phyloP scores from a whole-genome alignment of 2,797 vertebrate species.

The Brachyalestes nurse region DNA sequence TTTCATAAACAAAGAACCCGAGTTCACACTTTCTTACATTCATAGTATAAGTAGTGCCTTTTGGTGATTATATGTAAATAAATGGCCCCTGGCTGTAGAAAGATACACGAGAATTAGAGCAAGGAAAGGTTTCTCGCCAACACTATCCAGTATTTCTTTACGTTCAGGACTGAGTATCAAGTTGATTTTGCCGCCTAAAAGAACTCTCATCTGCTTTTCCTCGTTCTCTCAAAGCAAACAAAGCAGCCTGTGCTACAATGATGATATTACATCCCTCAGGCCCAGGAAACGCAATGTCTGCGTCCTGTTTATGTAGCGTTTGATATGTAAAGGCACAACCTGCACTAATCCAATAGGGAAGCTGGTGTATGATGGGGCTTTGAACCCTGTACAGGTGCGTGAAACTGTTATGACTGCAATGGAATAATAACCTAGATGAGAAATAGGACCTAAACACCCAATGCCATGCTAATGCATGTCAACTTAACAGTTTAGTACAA shows the following conservation, averaged over 20 bases:
- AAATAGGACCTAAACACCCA: not conserved
- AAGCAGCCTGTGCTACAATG: not conserved
- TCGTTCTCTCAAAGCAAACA: not conserved
- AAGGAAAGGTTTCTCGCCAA: not conserved
- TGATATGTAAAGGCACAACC: not conserved
- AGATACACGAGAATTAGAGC: not conserved
- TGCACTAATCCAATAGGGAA: not conserved
- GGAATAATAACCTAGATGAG: not conserved
- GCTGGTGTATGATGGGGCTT: not conserved
- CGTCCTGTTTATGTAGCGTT: constrained; percentile 8
- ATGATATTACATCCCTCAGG: not conserved
- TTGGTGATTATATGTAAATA: not conserved
- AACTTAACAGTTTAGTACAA: not conserved
- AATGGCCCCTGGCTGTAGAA: not conserved
- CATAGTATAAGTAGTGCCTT: too few relatives aligned
- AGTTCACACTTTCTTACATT: not conserved
- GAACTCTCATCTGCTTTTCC: not conserved
- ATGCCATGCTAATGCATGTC: not conserved
- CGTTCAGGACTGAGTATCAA: not conserved
- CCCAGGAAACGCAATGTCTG: not conserved
- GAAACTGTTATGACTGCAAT: not conserved
- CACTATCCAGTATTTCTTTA: not conserved
- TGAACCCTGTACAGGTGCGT: not conserved
- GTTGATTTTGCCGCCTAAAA: not conserved
- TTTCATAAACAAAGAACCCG: too few relatives aligned